Evolutionary conservation across 2,113 vertebrate genomes (phyloP).

Genomic region (Pangasianodon gigas): DNA sequence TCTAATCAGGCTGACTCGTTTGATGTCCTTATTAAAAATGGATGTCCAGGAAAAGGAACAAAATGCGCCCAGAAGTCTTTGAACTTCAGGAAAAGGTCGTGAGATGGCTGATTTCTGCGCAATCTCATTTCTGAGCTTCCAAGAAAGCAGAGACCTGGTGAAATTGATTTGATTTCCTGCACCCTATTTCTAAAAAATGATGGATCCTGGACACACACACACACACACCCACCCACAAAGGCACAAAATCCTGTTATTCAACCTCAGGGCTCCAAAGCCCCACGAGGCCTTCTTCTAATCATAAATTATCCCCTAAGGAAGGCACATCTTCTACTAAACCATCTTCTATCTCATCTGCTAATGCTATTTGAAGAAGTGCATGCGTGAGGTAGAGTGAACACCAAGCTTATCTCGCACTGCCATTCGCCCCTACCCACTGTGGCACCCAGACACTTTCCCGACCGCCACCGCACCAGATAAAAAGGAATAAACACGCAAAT

Average conservation of each 20-base stretch:
- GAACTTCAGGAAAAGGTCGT: conserved; percentile 50
- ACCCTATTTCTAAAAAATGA: conserved; percentile 53
- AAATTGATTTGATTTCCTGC: conserved; percentile 52
- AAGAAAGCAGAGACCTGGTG: conserved; percentile 29
- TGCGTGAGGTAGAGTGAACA: conserved; percentile 23
- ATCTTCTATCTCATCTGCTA: conserved; percentile 56
- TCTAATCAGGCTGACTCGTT: conserved; percentile 45
- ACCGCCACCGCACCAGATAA: background rate
- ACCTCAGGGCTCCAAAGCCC: conserved; percentile 43
- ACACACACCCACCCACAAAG: conserved; percentile 11
- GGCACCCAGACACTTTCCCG: conserved; percentile 8
- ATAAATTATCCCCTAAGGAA: conserved; percentile 53
- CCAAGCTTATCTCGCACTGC: conserved; percentile 29
- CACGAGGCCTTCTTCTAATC: conserved; percentile 42
- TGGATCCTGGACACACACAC: conserved; percentile 53
- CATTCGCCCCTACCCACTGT: conserved; percentile 20
- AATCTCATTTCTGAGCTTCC: conserved; percentile 36
- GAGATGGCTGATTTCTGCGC: conserved; percentile 20
- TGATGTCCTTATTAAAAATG: conserved; percentile 57
- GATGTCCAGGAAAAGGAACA: conserved; percentile 46
- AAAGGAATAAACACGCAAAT: background rate
- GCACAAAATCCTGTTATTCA: conserved; percentile 57
- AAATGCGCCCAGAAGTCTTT: conserved; percentile 40
- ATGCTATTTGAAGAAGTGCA: conserved; percentile 49
- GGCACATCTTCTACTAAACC: conserved; percentile 39